Conservation (phyloP, 2,113 vertebrate genomes). For the Phylloscopus whistleri region DNA sequence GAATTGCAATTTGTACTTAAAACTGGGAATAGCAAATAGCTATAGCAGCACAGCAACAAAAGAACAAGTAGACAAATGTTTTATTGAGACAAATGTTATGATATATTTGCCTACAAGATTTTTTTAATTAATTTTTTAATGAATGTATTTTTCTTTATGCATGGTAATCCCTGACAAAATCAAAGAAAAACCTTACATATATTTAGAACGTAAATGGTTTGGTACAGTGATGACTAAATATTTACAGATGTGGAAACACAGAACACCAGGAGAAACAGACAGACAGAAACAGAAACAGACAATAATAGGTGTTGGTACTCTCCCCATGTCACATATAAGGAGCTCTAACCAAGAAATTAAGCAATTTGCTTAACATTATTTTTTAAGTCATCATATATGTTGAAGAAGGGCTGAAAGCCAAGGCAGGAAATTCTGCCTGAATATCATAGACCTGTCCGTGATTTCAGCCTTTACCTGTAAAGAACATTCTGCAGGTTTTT, state of each 20-base stretch:
- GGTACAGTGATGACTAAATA: neutral
- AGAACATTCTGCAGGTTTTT: neutral
- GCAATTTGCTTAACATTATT: neutral
- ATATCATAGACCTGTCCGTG: neutral
- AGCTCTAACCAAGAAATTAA: neutral
- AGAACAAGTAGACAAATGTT: neutral
- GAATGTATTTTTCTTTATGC: neutral
- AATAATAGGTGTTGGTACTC: neutral
- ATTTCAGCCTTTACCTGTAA: neutral
- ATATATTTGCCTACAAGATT: neutral
- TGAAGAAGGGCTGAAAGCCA: neutral
- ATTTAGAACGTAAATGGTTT: neutral
- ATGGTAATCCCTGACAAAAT: neutral
- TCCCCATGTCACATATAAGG: neutral
- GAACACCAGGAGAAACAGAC: neutral
- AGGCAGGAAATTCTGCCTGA: neutral
- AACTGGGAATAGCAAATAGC: neutral
- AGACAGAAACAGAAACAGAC: neutral
- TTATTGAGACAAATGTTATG: neutral
- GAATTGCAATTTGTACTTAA: neutral
- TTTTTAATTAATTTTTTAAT: neutral
- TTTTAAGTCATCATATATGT: neutral
- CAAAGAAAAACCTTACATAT: neutral
- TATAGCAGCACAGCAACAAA: neutral
- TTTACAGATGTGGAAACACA: neutral